A percentile compares a stretch with the other conserved stretches of the same genome.
Conservation (phyloP, 2,888 invertebrate species). For the Pediacus dermestoides region DNA sequence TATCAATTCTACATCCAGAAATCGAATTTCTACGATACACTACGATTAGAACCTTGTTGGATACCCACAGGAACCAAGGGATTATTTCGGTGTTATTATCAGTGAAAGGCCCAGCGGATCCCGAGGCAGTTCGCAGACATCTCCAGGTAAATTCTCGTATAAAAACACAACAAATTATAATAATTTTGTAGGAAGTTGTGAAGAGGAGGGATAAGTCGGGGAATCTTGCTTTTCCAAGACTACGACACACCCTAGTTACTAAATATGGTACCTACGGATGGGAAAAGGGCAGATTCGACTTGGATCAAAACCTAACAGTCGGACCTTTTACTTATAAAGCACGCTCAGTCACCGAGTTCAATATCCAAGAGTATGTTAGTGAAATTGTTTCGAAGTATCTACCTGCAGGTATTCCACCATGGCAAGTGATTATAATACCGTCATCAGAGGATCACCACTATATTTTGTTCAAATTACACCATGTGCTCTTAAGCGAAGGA, state of each 20-base stretch:
- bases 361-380: constrained; percentile 77
- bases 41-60: constrained; percentile 62
- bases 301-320: constrained; percentile 68
- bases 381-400: constrained; percentile 75
- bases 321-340: constrained; percentile 65
- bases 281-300: constrained; percentile 59
- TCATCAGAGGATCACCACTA: constrained; percentile 60
- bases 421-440: constrained; percentile 77
- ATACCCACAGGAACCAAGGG: constrained; percentile 71
- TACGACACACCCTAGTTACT: constrained; percentile 64
- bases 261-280: constrained; percentile 79
- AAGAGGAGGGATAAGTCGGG: constrained; percentile 58
- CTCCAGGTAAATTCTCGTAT: constrained; percentile 36
- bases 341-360: constrained; percentile 65
- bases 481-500: constrained; percentile 69
- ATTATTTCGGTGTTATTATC: constrained; percentile 67
- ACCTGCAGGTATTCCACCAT: constrained; percentile 68
- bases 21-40: constrained; percentile 45
- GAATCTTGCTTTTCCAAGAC: constrained; percentile 61
- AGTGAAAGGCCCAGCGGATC: constrained; percentile 54
- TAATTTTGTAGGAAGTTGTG: constrained; percentile 50
- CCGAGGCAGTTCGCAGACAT: constrained; percentile 44
- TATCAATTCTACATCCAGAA: constrained; percentile 43
- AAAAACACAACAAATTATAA: not conserved
- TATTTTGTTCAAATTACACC: constrained; percentile 70